Evolutionary conservation across 2,888 invertebrate genomes (phyloP).

Genomic region (Volucella zonaria): DNA sequence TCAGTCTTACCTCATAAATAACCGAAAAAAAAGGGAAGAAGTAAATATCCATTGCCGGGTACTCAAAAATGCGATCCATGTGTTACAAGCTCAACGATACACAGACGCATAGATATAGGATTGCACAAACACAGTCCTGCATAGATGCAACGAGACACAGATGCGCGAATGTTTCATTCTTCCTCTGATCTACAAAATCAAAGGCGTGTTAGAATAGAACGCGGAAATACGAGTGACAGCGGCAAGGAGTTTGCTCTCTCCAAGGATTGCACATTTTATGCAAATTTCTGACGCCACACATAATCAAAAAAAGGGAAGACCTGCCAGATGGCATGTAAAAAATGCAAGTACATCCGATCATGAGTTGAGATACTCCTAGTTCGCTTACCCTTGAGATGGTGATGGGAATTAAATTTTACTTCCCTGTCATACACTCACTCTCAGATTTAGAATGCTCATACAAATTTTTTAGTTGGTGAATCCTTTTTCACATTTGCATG

Average conservation of each 20-base stretch:
- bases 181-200: constrained; percentile 38
- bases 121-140: neutral
- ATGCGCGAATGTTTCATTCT: constrained; percentile 31
- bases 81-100: constrained; percentile 37
- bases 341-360: constrained; percentile 45
- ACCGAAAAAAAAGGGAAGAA: constrained; percentile 34
- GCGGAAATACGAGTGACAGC: constrained; percentile 1
- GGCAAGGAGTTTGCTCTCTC: constrained; percentile 28
- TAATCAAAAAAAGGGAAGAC: constrained; percentile 50
- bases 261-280: constrained; percentile 51
- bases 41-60: constrained; percentile 52
- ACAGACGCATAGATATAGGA: constrained; percentile 16
- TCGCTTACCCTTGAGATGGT: neutral
- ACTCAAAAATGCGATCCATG: constrained; percentile 68
- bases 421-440: neutral
- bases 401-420: constrained; percentile 21
- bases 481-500: constrained; percentile 47
- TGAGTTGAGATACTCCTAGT: neutral
- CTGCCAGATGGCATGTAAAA: constrained; percentile 56
- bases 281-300: constrained; percentile 51
- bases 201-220: constrained; percentile 41
- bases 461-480: constrained; percentile 7
- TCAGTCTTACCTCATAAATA: constrained; percentile 55
- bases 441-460: constrained; percentile 1
- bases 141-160: constrained; percentile 1